phyloP scores from a whole-genome alignment of 1,140 invertebrate genomes.

The Colletes latitarsis region DNA sequence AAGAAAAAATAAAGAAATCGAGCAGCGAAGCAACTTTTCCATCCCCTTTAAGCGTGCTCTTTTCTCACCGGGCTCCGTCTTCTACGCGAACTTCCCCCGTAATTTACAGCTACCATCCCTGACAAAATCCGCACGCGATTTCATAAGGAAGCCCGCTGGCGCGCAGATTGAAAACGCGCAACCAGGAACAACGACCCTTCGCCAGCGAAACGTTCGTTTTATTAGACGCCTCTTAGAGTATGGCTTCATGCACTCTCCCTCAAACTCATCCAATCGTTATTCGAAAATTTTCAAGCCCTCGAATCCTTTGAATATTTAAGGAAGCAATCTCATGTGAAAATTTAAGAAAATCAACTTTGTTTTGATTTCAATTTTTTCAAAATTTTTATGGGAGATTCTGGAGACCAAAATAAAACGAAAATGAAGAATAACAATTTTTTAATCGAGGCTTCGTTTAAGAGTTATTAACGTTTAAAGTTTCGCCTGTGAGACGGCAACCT shows the following conservation, averaged over 20 bases:
- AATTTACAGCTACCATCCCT: conserved; percentile 1
- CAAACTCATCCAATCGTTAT: too few relatives aligned
- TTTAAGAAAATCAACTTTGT: too few relatives aligned
- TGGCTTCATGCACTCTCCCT: neutral
- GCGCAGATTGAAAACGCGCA: neutral
- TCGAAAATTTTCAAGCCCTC: too few relatives aligned
- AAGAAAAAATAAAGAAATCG: neutral
- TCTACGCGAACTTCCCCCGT: neutral
- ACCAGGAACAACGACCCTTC: neutral
- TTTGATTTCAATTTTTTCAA: too few relatives aligned
- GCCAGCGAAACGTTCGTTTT: neutral
- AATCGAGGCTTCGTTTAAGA: too few relatives aligned
- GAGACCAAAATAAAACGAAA: too few relatives aligned
- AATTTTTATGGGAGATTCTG: too few relatives aligned
- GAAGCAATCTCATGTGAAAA: too few relatives aligned
- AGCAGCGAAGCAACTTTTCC: conserved; percentile 1
- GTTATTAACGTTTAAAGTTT: too few relatives aligned
- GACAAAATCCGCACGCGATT: neutral
- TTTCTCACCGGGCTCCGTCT: conserved; percentile 6
- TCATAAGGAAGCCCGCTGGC: neutral
- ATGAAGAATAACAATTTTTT: too few relatives aligned
- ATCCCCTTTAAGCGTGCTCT: conserved; percentile 26
- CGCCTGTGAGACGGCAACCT: too few relatives aligned
- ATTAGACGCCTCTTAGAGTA: neutral
- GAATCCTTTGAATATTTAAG: too few relatives aligned